Evolutionary conservation across 1,140 invertebrate genomes (phyloP).

Genomic region (Anastrepha ludens): DNA sequence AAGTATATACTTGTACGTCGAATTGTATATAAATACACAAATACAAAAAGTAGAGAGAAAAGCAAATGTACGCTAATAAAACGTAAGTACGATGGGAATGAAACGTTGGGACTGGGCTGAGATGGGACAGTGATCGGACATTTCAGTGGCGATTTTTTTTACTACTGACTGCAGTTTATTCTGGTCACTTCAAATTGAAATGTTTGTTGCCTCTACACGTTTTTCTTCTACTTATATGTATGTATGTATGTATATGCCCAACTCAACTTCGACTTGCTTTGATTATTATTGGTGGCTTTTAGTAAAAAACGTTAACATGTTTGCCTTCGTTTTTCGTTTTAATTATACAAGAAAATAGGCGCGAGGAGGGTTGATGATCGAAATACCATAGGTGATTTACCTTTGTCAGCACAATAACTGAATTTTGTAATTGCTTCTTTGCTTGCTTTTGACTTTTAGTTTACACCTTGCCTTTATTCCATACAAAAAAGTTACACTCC

Average conservation of each 20-base stretch:
- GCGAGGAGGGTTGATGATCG: too few relatives aligned
- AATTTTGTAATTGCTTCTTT: too few relatives aligned
- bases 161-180: neutral
- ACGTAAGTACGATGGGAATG: neutral
- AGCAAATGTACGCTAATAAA: constrained; percentile 11
- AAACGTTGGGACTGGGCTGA: neutral
- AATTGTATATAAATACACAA: neutral
- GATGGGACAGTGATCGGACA: neutral
- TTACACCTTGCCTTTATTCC: neutral
- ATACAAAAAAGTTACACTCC: neutral
- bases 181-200: neutral
- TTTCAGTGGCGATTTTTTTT: neutral
- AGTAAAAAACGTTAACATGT: too few relatives aligned
- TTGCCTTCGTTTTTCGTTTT: too few relatives aligned
- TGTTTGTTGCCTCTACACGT: neutral
- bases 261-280: neutral
- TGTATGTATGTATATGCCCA: neutral
- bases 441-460: neutral
- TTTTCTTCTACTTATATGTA: neutral
- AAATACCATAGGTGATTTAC: neutral
- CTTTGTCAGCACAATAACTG: neutral
- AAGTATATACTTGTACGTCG: too few relatives aligned
- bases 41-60: neutral
- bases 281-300: neutral
- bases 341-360: too few relatives aligned